Evolutionary conservation across 2,888 invertebrate species (phyloP).

Genomic region (Xestia ashworthii): DNA sequence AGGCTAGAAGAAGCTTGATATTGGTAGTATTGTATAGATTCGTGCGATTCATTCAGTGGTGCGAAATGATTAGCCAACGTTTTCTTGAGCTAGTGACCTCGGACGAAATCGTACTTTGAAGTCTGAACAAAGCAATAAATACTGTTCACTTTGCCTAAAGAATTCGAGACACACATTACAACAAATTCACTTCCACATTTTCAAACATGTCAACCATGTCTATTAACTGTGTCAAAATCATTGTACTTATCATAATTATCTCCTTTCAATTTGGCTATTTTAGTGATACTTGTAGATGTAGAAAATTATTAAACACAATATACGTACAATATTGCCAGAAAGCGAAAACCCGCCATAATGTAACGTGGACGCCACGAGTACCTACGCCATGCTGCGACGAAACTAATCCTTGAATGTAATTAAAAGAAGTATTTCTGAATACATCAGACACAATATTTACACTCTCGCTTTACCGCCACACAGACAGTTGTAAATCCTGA

Average conservation of each 20-base stretch:
- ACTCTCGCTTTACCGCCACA: constrained; percentile 78
- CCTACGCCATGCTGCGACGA: constrained; percentile 76
- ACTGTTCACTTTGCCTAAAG: constrained; percentile 66
- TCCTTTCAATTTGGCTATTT: background rate
- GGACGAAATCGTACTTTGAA: constrained; percentile 83
- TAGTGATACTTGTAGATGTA: background rate
- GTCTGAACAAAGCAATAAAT: constrained; percentile 80
- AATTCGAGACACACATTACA: constrained; percentile 72
- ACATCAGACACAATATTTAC: constrained; percentile 72
- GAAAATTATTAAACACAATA: constrained; percentile 3
- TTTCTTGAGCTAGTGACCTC: constrained; percentile 85
- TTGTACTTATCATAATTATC: constrained; percentile 2
- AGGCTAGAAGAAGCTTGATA: constrained; percentile 56
- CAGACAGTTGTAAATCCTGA: constrained; percentile 75
- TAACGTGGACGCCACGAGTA: constrained; percentile 88
- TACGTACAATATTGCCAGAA: constrained; percentile 63
- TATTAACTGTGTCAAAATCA: constrained; percentile 43
- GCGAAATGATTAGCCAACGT: constrained; percentile 84
- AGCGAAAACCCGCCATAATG: constrained; percentile 85
- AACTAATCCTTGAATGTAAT: constrained; percentile 61
- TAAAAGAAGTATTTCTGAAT: constrained; percentile 59
- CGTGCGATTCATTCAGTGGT: constrained; percentile 76
- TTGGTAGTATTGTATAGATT: constrained; percentile 54
- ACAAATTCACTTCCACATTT: constrained; percentile 66
- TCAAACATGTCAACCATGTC: constrained; percentile 30